Evolutionary conservation across 2,113 vertebrate genomes (phyloP), one percentile per base, ranked within the genome.

Genomic region (Lampris megalopsis): DNA sequence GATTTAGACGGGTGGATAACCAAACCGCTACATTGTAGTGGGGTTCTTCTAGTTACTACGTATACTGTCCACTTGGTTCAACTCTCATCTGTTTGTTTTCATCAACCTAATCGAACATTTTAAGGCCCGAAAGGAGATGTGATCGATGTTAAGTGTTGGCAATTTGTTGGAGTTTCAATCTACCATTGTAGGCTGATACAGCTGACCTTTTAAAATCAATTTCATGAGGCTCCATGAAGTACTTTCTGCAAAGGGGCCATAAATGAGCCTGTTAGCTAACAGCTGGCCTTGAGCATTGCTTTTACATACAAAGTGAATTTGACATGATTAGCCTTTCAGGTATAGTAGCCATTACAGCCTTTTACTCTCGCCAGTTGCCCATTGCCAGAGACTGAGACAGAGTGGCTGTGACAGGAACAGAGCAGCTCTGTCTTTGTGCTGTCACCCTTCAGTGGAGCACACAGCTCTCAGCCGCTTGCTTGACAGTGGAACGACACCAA

Each of bases 361-460:
- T 58, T 67, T 63, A 9, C 64, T 48, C 35, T 62, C 72, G 52
- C 66, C 67, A 45, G 72, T 41, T 61, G 77, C 65, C 81, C 65
- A 49, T 45, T 75, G 78, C 64, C 68, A 73, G 81, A 72, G 82
- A 72, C 68, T 4, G 69, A 68, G 57, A 62, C 43, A 76, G 79
- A 87, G 63, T 71, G 74, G 75, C 82, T 75, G 43, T 90, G 90
- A 89, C 88, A 93, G 81, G 63, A 79, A 80, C 83, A 79, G 89
- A 75, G 84, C 59, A 62, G 71, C 72, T 60, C 76, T 85, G 73
- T 92, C 87, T 84, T 77, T 80, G 54, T 54, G 53, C 84, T 84
- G 92, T 92, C 90, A 89, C 83, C 85, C 85, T 83, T 89, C 91
- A 88, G 84, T 87, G 84, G 74, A 85, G 86, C 82, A 71, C 80